These are phyloP conservation scores for Drosophila aldrichi DNA, from an alignment of 2,888 invertebrate species.

Conservation along the genomic window DNA sequence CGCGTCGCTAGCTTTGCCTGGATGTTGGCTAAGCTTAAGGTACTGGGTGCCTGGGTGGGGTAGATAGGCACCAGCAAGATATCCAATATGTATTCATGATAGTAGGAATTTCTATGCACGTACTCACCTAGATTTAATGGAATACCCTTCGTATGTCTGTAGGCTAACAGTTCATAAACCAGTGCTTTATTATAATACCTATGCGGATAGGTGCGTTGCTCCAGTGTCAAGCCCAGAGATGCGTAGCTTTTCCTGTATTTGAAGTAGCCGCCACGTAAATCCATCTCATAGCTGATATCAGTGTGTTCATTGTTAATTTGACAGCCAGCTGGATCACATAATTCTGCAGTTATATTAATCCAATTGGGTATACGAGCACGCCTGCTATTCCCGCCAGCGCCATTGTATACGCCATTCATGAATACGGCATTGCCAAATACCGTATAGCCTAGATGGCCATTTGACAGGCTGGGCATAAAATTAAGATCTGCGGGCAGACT, in stretches of 20 bases:
- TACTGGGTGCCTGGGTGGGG: conserved; percentile 51
- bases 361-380: conserved; percentile 88
- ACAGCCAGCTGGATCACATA: conserved; percentile 61
- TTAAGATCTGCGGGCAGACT: conserved; percentile 87
- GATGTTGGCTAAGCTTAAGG: conserved; percentile 56
- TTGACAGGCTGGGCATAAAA: conserved; percentile 88
- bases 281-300: conserved; percentile 54
- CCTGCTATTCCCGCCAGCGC: conserved; percentile 86
- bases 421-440: conserved; percentile 87
- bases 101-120: no score
- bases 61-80: background rate
- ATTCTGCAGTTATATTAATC: conserved; percentile 85
- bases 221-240: conserved; percentile 48
- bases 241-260: conserved; percentile 32
- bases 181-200: conserved; percentile 84
- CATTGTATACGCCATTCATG: conserved; percentile 88
- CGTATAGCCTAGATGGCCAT: conserved; percentile 88
- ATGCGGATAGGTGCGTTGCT: conserved; percentile 83
- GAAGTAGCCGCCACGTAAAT: conserved; percentile 66
- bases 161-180: conserved; percentile 81
- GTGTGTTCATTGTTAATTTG: conserved; percentile 35
- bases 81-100: no score
- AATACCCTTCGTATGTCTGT: conserved; percentile 13
- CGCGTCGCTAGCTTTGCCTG: conserved; percentile 62
- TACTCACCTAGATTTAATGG: conserved; percentile 34